Evolutionary conservation across 2,113 vertebrate species (phyloP).

Genomic region (Ageneiosus marmoratus): DNA sequence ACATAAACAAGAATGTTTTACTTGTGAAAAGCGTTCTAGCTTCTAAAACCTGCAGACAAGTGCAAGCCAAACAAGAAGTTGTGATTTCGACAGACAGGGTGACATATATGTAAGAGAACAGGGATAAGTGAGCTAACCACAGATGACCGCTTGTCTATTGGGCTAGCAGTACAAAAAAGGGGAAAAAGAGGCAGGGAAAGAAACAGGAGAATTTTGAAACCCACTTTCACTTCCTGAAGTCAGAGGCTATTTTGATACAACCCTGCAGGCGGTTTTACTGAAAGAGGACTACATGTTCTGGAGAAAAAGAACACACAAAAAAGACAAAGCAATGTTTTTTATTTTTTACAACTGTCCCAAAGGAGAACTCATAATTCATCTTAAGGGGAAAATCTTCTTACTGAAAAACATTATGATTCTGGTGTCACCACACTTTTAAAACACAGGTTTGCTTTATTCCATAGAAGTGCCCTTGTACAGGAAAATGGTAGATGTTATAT

Average conservation of each 20-base stretch:
- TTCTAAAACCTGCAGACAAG: constrained; percentile 3
- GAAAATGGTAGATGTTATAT: background rate
- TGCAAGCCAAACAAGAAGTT: constrained; percentile 47
- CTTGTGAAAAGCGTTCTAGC: constrained; percentile 6
- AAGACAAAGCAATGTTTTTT: background rate
- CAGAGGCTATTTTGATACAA: constrained; percentile 67
- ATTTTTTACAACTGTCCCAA: constrained; percentile 16
- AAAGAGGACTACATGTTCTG: constrained; percentile 2
- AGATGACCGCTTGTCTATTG: constrained; percentile 54
- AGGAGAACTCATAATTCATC: background rate
- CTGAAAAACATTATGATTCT: background rate
- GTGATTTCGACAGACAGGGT: constrained; percentile 64
- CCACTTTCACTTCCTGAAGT: constrained; percentile 74
- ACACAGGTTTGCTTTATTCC: background rate
- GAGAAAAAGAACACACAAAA: background rate
- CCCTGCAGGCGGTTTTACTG: constrained; percentile 50
- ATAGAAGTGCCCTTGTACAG: background rate
- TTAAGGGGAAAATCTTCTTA: background rate
- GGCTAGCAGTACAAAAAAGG: constrained; percentile 43
- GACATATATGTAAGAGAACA: constrained; percentile 59
- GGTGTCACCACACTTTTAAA: background rate
- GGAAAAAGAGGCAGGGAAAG: constrained; percentile 50
- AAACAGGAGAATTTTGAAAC: constrained; percentile 70
- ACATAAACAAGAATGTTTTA: background rate
- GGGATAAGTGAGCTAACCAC: constrained; percentile 57